Conservation (phyloP, 2,888 invertebrate genomes). For the Oeneis ivallda region DNA sequence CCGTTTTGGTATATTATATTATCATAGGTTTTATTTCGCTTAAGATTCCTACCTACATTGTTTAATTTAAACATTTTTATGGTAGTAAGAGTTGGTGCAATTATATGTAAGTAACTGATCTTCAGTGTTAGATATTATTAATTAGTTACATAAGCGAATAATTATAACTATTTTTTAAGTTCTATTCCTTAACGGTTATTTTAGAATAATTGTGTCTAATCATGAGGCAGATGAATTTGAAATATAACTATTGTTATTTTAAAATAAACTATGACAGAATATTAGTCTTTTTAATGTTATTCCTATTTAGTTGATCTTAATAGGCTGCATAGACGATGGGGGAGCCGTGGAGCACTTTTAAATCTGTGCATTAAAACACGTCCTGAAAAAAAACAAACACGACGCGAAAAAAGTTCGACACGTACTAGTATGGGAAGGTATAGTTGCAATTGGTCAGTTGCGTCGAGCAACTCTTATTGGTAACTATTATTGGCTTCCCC, state of each 20-base stretch:
- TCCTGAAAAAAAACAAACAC: too few species aligned
- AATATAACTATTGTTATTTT: constrained; percentile 58
- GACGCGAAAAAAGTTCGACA: too few species aligned
- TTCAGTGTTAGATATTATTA: constrained; percentile 49
- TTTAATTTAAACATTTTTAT: constrained; percentile 63
- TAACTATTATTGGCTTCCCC: too few species aligned
- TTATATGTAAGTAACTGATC: constrained; percentile 61
- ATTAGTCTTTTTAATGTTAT: constrained; percentile 48
- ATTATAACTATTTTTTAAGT: constrained; percentile 44
- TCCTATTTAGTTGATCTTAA: too few species aligned
- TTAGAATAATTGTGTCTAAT: constrained; percentile 49
- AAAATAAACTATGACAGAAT: constrained; percentile 64
- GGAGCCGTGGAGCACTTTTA: too few species aligned
- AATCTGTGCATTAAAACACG: too few species aligned
- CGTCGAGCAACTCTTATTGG: too few species aligned
- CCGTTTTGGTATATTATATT: constrained; percentile 42
- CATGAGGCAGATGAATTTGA: constrained; percentile 52
- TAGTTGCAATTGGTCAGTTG: too few species aligned
- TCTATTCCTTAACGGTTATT: constrained; percentile 50
- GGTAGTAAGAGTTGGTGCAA: constrained; percentile 72
- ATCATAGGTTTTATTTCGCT: constrained; percentile 1
- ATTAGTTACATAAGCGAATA: constrained; percentile 27
- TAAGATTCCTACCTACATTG: constrained; percentile 17
- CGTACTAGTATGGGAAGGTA: too few species aligned
- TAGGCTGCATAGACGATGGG: too few species aligned